Evolutionary conservation across 1,140 invertebrate genomes (phyloP).

Genomic region (Apolygus lucorum): DNA sequence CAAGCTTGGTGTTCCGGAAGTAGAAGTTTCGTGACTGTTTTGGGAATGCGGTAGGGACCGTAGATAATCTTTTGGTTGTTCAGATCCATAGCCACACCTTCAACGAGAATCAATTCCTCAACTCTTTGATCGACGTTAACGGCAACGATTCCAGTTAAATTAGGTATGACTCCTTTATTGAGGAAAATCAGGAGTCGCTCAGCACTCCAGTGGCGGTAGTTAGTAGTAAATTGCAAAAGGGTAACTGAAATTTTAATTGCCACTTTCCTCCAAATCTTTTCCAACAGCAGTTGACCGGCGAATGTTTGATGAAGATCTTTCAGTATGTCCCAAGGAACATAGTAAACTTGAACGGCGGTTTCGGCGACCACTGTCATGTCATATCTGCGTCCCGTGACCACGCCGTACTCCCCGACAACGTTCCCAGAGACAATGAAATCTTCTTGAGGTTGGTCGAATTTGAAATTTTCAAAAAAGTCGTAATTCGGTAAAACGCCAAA

Average conservation of each 20-base stretch:
- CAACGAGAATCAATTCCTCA: not conserved
- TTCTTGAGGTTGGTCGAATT: slow-evolving; percentile 27
- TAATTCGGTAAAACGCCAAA: slow-evolving; percentile 19
- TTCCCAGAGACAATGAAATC: slow-evolving; percentile 42
- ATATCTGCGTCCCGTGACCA: slow-evolving; percentile 38
- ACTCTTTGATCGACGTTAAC: not conserved
- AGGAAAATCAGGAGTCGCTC: not conserved
- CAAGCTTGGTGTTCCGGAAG: not conserved
- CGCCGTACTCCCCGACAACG: slow-evolving; percentile 42
- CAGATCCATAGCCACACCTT: not conserved
- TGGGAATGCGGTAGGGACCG: not conserved
- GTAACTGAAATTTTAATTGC: not conserved
- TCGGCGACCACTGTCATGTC: slow-evolving; percentile 41
- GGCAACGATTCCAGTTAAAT: not conserved
- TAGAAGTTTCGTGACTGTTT: not conserved
- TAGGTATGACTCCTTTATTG: not conserved
- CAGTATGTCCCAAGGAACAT: not conserved
- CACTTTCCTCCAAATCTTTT: not conserved
- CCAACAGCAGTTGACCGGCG: not conserved
- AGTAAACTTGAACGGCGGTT: slow-evolving; percentile 39
- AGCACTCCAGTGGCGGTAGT: not conserved
- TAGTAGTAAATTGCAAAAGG: not conserved
- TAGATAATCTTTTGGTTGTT: not conserved
- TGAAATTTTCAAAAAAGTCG: slow-evolving; percentile 22
- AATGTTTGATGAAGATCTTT: not conserved